Conservation (phyloP, 2,888 invertebrate genomes). For the Hybos culiciformis region DNA sequence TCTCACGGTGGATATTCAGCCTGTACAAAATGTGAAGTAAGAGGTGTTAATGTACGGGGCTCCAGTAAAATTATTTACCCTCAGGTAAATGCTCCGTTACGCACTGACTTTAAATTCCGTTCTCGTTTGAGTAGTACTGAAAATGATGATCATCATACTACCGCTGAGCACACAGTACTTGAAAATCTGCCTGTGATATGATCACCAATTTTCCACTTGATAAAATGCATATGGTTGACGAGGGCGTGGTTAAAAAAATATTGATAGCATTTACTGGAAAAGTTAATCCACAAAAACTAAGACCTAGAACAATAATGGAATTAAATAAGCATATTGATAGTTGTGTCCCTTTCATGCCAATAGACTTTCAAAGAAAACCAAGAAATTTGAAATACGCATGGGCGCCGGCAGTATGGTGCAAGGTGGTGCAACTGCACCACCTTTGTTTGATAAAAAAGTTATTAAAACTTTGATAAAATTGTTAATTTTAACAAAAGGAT, state of each 20-base stretch:
- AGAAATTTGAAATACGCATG: conserved; percentile 2
- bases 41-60: not conserved
- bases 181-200: not conserved
- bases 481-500: too few species aligned
- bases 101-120: not conserved
- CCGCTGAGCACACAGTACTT: not conserved
- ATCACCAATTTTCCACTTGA: not conserved
- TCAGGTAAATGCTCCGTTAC: not conserved
- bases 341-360: not conserved
- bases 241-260: not conserved
- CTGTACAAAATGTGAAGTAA: not conserved
- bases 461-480: too few species aligned
- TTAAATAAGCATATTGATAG: not conserved
- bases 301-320: not conserved
- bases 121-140: not conserved
- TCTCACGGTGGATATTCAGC: not conserved
- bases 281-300: not conserved
- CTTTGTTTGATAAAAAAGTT: too few species aligned
- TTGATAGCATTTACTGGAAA: not conserved
- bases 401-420: too few species aligned
- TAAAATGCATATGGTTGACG: not conserved
- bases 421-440: too few species aligned
- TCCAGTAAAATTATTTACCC: not conserved
- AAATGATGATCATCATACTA: not conserved
- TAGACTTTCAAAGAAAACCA: conserved; percentile 1